These are phyloP conservation scores for Pemphigus obesinymphae DNA, from an alignment of 1,140 invertebrate genomes.

Conservation along the genomic window DNA sequence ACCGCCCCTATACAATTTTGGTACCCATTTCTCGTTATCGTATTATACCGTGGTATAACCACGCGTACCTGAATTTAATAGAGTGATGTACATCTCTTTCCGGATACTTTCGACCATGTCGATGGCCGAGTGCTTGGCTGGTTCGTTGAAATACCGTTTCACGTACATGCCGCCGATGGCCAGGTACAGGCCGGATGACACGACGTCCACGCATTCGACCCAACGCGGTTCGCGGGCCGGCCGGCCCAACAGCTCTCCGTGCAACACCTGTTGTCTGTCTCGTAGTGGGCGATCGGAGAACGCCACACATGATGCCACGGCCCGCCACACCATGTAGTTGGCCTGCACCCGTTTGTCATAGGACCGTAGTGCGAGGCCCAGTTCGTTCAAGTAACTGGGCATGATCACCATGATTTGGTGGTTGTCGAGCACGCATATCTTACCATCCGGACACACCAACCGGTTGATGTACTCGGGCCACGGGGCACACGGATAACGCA, in stretches of 20 bases:
- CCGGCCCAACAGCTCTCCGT: background rate
- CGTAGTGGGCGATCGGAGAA: background rate
- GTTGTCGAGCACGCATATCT: conserved; percentile 21
- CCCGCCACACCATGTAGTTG: conserved; percentile 63
- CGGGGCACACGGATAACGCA: conserved; percentile 65
- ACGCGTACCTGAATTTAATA: conserved; percentile 49
- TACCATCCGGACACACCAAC: background rate
- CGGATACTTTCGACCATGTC: conserved; percentile 65
- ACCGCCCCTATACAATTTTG: too few relatives aligned
- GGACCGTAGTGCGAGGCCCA: conserved; percentile 54
- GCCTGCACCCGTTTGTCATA: conserved; percentile 62
- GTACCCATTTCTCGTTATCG: background rate
- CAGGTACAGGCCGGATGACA: conserved; percentile 55
- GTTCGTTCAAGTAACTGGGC: conserved; percentile 57
- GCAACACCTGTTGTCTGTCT: background rate
- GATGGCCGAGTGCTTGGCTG: conserved; percentile 55
- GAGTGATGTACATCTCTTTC: conserved; percentile 56
- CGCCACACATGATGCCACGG: conserved; percentile 49
- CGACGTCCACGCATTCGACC: conserved; percentile 42
- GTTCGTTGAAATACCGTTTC: conserved; percentile 56
- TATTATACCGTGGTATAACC: background rate
- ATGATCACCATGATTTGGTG: conserved; percentile 61
- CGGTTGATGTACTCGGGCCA: conserved; percentile 57
- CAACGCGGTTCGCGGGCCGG: background rate
- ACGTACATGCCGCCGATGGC: conserved; percentile 59